Percentiles rank a stretch among this genome's conserved stretches.
These are phyloP conservation scores for Leptinotarsa rubiginosa DNA, from an alignment of 2,888 invertebrate species.

Conservation along the genomic window DNA sequence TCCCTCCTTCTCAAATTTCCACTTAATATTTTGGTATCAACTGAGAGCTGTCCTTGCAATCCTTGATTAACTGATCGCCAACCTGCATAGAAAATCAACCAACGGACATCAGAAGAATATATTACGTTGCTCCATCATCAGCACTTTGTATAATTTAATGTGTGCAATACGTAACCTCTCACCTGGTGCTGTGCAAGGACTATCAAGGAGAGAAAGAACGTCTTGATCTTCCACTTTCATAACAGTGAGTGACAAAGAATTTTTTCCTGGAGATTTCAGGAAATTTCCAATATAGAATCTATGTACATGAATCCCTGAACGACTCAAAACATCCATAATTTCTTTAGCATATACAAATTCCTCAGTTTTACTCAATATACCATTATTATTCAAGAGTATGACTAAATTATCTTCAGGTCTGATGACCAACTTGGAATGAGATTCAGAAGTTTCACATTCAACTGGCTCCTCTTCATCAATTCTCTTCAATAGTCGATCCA, in stretches of 20 bases:
- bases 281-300: slow-evolving; percentile 53
- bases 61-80: slow-evolving; percentile 51
- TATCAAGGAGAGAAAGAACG: slow-evolving; percentile 72
- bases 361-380: slow-evolving; percentile 80
- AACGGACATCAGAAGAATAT: neutral
- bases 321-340: slow-evolving; percentile 56
- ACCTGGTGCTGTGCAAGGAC: slow-evolving; percentile 70
- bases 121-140: neutral
- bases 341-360: slow-evolving; percentile 72
- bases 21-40: slow-evolving; percentile 28
- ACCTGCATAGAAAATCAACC: slow-evolving; percentile 39
- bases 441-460: slow-evolving; percentile 30
- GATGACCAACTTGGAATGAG: slow-evolving; percentile 31
- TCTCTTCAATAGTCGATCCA: slow-evolving; percentile 13
- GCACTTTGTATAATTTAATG: neutral
- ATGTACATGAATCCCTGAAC: slow-evolving; percentile 45
- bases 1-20: slow-evolving; percentile 47
- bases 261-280: slow-evolving; percentile 42
- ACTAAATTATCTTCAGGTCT: slow-evolving; percentile 66
- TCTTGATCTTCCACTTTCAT: slow-evolving; percentile 68
- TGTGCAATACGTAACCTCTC: slow-evolving; percentile 59
- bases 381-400: slow-evolving; percentile 80
- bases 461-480: slow-evolving; percentile 14
- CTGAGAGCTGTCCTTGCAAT: slow-evolving; percentile 21
- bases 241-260: slow-evolving; percentile 72